These are phyloP conservation scores for Spizella passerina DNA, from an alignment of 2,797 vertebrate genomes.

Conservation along the genomic window DNA sequence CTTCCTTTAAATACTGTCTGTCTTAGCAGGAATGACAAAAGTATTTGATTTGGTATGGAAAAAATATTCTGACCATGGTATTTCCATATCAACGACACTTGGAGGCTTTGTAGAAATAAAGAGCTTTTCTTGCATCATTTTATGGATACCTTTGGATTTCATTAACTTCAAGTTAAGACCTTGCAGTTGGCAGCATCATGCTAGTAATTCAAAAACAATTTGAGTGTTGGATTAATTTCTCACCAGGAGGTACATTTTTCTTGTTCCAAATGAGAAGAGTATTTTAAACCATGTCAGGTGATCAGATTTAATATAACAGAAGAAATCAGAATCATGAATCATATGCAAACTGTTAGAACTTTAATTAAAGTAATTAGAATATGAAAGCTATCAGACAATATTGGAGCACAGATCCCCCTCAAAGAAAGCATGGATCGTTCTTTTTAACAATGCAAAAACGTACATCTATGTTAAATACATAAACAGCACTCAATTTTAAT, in stretches of 20 bases:
- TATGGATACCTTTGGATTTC: not conserved
- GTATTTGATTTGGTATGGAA: not conserved
- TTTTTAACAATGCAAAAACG: conserved; percentile 36
- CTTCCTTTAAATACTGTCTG: not conserved
- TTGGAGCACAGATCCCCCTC: conserved; percentile 14
- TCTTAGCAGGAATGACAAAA: not conserved
- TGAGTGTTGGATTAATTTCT: not conserved
- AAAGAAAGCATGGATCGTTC: not conserved
- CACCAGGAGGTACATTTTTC: not conserved
- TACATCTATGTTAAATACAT: conserved; percentile 33
- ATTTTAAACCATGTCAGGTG: not conserved
- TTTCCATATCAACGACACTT: not conserved
- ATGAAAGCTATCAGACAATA: conserved; percentile 52
- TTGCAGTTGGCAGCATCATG: not conserved
- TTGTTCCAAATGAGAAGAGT: not conserved
- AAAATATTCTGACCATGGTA: not conserved
- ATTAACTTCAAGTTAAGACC: not conserved
- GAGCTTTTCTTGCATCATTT: not conserved
- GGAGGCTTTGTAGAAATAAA: not conserved
- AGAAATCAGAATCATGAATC: not conserved
- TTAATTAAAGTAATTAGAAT: conserved; percentile 65
- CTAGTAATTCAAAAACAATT: not conserved
- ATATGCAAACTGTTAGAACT: conserved; percentile 60
- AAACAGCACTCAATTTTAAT: conserved; percentile 36
- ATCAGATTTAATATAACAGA: conserved; percentile 39